Base-by-base conservation (phyloP, 2,888 invertebrate species). In the Tachina lurida region DNA sequence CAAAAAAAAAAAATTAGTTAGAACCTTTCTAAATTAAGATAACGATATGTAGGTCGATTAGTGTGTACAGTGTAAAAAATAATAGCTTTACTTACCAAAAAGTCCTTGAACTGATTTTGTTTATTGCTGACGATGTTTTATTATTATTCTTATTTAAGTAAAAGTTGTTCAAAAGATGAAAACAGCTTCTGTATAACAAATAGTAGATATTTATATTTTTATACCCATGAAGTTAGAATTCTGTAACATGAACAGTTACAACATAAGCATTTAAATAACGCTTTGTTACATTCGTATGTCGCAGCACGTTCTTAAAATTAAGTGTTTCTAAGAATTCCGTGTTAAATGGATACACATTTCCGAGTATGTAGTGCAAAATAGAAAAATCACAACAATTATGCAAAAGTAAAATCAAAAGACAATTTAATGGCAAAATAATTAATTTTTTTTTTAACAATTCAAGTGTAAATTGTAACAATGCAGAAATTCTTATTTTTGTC, bases 41-140 rank as follows among this genome's bases (percentile, higher is more conserved):
- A 17, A 52, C 9, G 31, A 31, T 31, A 47, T 2, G 5, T 31
- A 39, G 17, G 47, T 8, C 8, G 12, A 12, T 43, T 2, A 49
- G 19, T 17, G 43, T 15, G 41, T 19, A 19, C 19, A 52, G 13
- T 56, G 5, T 47, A 49, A 65, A 52, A 41, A 43, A 43, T 60
- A 68, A 19, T 12, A 47, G 9, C 41, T 19, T 47, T 49, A 86
- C 86, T 83, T 86, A 86, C 86, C 86, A 83, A 75, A 62, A 75
- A 79, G 75, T 63, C 83, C 86, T 86, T 86, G 83, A 82, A 78
- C 86, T 75, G 75, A 76, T 82, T 82, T 73, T 62, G 62, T 68
- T 63, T 67, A 74, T 67, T 31, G 63, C 43, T 82, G 67, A 47
- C 77, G 63, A 49, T 56, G 49, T 58, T 77, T 43, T 73, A 12